A percentile compares a stretch with the other conserved stretches of the same genome.
These are phyloP conservation scores for Microcebus tavaratra DNA, from an alignment of 2,113 vertebrate genomes.

Conservation along the genomic window DNA sequence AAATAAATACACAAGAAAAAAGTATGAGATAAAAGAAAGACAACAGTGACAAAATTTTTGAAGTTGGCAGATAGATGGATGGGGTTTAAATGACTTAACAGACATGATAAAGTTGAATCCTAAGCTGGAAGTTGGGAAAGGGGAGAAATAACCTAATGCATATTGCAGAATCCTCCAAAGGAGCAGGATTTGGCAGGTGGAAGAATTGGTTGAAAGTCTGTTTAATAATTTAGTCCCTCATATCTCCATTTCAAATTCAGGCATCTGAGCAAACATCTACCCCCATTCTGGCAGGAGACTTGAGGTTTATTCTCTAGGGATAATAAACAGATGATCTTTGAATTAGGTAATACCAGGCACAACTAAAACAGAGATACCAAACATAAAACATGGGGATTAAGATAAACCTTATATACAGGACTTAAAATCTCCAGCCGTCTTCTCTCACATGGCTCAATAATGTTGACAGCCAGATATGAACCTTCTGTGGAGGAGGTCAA, in stretches of 20 bases:
- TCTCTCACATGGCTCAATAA: constrained; percentile 23
- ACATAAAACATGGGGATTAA: constrained; percentile 17
- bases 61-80: not conserved
- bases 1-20: not conserved
- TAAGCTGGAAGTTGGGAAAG: constrained; percentile 33
- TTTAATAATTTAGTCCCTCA: constrained; percentile 60
- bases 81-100: constrained; percentile 49
- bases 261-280: constrained; percentile 49
- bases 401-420: constrained; percentile 13
- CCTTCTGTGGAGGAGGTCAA: not conserved
- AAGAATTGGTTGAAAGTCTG: constrained; percentile 56
- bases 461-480: not conserved
- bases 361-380: constrained; percentile 41
- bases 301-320: constrained; percentile 49
- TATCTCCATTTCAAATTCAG: constrained; percentile 49
- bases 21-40: not conserved
- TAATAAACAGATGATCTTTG: constrained; percentile 56
- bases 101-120: constrained; percentile 41
- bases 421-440: constrained; percentile 39
- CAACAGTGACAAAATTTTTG: constrained; percentile 29
- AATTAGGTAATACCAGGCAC: not conserved
- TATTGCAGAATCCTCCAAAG: constrained; percentile 55
- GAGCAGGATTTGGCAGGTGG: constrained; percentile 34
- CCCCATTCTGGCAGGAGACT: constrained; percentile 19
- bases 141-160: constrained; percentile 40